These are phyloP conservation scores for Papilio dardanus DNA, from an alignment of 1,140 invertebrate species.

Conservation along the genomic window DNA sequence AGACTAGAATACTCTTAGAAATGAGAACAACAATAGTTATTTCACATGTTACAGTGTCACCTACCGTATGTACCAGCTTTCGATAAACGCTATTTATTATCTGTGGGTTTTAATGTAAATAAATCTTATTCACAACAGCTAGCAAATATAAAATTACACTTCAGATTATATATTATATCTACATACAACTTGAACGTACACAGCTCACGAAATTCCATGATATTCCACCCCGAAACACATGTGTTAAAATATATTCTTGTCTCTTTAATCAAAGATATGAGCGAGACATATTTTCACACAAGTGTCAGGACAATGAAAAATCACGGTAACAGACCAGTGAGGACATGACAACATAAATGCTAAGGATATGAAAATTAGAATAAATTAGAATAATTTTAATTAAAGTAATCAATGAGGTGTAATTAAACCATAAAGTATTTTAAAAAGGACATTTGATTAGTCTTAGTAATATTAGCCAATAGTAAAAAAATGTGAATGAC, in stretches of 20 bases:
- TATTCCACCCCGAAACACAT: neutral
- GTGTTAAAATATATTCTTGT: neutral
- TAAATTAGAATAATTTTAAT: neutral
- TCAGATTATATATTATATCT: conserved; percentile 68
- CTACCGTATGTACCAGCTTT: conserved; percentile 76
- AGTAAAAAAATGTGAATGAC: no score
- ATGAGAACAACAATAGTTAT: conserved; percentile 83
- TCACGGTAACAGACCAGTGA: neutral
- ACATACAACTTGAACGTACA: conserved; percentile 49
- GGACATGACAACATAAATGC: neutral
- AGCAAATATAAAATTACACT: conserved; percentile 81
- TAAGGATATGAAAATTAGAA: neutral
- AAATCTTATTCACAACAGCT: conserved; percentile 82
- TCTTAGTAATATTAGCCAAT: neutral
- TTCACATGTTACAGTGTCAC: conserved; percentile 79
- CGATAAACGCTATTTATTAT: conserved; percentile 81
- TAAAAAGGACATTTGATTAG: no score
- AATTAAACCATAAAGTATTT: no score
- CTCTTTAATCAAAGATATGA: conserved; percentile 29
- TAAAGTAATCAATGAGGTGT: no score
- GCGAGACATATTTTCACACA: conserved; percentile 28
- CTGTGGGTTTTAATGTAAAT: conserved; percentile 76
- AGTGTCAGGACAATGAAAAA: neutral
- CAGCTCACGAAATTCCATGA: conserved; percentile 39
- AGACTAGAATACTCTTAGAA: conserved; percentile 84